A percentile compares a stretch with the other conserved stretches of the same genome.
phyloP scores from a whole-genome alignment of 1,140 invertebrate species.

The Leptoteleia sp. region DNA sequence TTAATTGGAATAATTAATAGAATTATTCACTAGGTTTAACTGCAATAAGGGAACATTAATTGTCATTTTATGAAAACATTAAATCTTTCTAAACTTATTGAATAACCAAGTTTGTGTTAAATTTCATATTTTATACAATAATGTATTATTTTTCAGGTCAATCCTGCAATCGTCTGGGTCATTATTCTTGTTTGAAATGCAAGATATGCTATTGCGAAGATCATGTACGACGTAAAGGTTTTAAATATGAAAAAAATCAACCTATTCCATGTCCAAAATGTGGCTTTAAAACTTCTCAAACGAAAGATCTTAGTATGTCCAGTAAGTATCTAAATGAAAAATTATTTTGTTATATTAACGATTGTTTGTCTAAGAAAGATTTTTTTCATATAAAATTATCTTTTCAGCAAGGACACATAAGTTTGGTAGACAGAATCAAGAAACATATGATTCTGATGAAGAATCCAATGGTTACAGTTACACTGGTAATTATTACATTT shows the following conservation, averaged over 20 bases:
- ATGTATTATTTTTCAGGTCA: constrained; percentile 89
- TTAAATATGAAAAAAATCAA: constrained; percentile 95
- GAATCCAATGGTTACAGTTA: constrained; percentile 77
- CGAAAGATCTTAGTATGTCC: constrained; percentile 97
- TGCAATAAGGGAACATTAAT: no score
- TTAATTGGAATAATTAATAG: no score
- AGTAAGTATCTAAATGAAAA: constrained; percentile 84
- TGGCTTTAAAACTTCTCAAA: constrained; percentile 93
- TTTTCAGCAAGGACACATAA: constrained; percentile 88
- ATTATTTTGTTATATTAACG: not conserved
- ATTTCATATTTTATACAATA: no score
- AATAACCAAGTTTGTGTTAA: no score
- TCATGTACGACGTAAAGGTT: constrained; percentile 95
- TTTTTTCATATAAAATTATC: no score
- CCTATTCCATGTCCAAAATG: constrained; percentile 97
- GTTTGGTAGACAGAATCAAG: constrained; percentile 89
- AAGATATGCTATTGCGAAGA: constrained; percentile 98
- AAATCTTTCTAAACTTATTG: no score
- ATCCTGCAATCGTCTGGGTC: constrained; percentile 96
- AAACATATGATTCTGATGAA: constrained; percentile 78
- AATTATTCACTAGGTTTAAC: no score
- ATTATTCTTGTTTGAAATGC: constrained; percentile 96
- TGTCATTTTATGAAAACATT: no score
- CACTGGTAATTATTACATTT: no score
- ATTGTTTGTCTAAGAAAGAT: no score